Base-by-base conservation (phyloP, 2,888 invertebrate genomes). In the Acanthosepion lycidas region DNA sequence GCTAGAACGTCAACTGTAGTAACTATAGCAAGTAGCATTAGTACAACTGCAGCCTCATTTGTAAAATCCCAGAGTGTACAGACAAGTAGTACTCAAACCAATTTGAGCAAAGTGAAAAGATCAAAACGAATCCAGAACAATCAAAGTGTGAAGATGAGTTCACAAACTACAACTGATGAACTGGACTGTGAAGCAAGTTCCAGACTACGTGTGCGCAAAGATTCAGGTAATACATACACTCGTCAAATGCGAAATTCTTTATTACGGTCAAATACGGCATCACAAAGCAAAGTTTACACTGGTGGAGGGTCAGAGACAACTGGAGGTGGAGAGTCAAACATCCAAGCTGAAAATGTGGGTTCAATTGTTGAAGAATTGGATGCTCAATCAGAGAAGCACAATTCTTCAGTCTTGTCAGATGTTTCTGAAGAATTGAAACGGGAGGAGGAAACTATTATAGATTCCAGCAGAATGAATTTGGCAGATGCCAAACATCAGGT, bases 171-270 rank as follows among this genome's bases (percentile, higher is more conserved):
- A 48, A 94, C 64, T 20, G 94, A 94, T 33, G 94, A 94, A 64
- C 78, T 55, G 28, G 94, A 95, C 51, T 20, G 33, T 78, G 95
- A 95, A 33, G 92, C 94, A 53, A 94, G 93, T 53, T 94, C 59
- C 23, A 91, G 91, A 51, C 53, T 95, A 15, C 91, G 92, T 33
- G 95, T 95, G 20, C 94, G 95, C 26, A 95, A 95, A 94, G 95
- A 95, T 93, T 94, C 94, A 42, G 93, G 92, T 64, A 95, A 94
- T 55, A 95, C 95, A 33, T 95, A 95, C 49, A 94, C 95, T 20
- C 93, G 94, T 23, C 94, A 95, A 12, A 95, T 78, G 78, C 91
- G 94, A 48, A 92, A 94, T n/a, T 64, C 94, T 91, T 64, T 94
- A 42, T 23, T 94, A 33, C 93, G 93, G 26, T 91, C 91, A 26